Evolutionary conservation across 1,140 invertebrate genomes (phyloP), one percentile per base, ranked within the genome.

Genomic region (Gerris buenoi): DNA sequence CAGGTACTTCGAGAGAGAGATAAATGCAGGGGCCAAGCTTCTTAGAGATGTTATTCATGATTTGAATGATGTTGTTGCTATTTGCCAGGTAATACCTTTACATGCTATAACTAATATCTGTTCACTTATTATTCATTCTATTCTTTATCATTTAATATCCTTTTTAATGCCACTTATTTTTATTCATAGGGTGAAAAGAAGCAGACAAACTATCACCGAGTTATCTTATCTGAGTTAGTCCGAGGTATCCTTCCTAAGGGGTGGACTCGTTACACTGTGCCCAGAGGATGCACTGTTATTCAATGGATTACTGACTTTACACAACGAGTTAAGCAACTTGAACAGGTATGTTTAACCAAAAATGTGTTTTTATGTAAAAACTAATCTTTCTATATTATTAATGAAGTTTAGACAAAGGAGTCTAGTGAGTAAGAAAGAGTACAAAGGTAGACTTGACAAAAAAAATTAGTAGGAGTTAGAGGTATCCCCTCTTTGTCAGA

Each of bases 301-400:
- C 91, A 97, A 76, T 99, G 97, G 97, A 90, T 99, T 66, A 96
- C 93, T 5, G 97, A 99, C 80, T 98, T 99, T 77, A 92, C 90
- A 75, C 87, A 91, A 68, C 82, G 97, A 73, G 86, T 99, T 27
- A 89, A 90, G 72, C 97, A 99, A 77, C 76, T 98, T 58, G 87
- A 90, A 72, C 84, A 89, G 76, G 86, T 95, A 1, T 94, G 93
- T 0, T 82, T 88, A 95, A n/a, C n/a, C n/a, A n/a, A n/a, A n/a
- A n/a, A n/a, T n/a, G n/a, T n/a, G n/a, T n/a, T n/a, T n/a, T n/a
- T n/a, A n/a, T n/a, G n/a, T n/a, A n/a, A n/a, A n/a, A n/a, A n/a
- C n/a, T n/a, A n/a, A n/a, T n/a, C n/a, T n/a, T n/a, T n/a, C n/a
- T n/a, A n/a, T n/a, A n/a, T n/a, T n/a, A n/a, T n/a, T n/a, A n/a